Percentiles rank a stretch among this genome's conserved stretches.
These are phyloP conservation scores for Spheniscus humboldti DNA, from an alignment of 2,797 vertebrate genomes.

Conservation along the genomic window DNA sequence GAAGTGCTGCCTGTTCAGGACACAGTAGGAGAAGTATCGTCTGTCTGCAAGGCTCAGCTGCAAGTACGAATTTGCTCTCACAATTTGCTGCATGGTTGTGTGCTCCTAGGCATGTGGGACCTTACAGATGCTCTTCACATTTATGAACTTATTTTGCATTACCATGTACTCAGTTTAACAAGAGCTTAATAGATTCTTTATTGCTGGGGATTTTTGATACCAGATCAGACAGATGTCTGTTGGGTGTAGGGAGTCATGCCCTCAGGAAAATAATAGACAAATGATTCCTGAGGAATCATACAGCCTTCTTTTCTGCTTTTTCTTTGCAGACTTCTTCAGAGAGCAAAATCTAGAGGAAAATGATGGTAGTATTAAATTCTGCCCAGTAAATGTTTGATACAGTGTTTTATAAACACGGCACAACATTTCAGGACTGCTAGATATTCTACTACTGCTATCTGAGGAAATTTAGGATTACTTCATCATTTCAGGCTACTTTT, in stretches of 20 bases:
- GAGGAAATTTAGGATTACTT: neutral
- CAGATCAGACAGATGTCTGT: neutral
- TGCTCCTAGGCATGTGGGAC: neutral
- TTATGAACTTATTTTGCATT: neutral
- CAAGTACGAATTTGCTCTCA: neutral
- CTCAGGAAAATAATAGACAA: neutral
- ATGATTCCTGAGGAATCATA: neutral
- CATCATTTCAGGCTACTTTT: neutral
- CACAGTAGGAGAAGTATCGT: neutral
- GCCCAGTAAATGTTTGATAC: neutral
- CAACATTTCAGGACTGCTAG: neutral
- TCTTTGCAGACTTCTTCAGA: neutral
- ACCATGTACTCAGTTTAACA: neutral
- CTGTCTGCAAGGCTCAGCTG: neutral
- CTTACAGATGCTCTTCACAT: neutral
- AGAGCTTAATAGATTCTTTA: neutral
- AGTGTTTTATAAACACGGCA: neutral
- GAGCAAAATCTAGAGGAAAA: neutral
- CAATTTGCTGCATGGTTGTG: neutral
- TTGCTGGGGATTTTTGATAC: neutral
- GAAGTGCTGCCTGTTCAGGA: neutral
- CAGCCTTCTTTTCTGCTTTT: neutral
- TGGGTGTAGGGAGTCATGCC: neutral
- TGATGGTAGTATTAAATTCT: neutral
- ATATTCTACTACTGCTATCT: neutral